A percentile compares a stretch with the other conserved stretches of the same genome.
These are phyloP conservation scores for Cossypha polioptera DNA, from an alignment of 2,797 vertebrate species.

Conservation along the genomic window DNA sequence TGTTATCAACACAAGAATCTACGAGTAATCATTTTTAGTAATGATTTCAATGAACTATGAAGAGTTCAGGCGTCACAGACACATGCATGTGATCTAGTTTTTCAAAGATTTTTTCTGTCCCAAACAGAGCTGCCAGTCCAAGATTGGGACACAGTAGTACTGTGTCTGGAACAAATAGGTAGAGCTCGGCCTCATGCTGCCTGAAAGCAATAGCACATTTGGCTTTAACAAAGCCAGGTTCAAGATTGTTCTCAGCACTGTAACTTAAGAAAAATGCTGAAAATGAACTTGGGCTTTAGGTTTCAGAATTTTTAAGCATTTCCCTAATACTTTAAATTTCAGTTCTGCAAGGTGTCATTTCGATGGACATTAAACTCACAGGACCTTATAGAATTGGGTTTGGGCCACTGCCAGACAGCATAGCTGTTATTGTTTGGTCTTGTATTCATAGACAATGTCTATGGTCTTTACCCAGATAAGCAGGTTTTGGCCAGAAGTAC, in stretches of 20 bases:
- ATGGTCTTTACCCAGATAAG: conserved; percentile 37
- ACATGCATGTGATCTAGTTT: not conserved
- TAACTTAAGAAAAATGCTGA: not conserved
- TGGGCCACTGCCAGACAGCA: not conserved
- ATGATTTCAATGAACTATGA: not conserved
- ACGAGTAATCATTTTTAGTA: conserved; percentile 22
- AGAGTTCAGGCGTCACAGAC: not conserved
- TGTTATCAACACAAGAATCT: conserved; percentile 20
- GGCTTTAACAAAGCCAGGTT: not conserved
- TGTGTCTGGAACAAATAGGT: not conserved
- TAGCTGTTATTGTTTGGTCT: not conserved
- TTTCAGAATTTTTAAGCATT: not conserved
- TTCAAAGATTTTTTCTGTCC: not conserved
- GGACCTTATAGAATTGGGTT: not conserved
- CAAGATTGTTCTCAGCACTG: not conserved
- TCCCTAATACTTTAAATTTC: not conserved
- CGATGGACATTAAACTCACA: not conserved
- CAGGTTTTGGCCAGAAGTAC: conserved; percentile 13
- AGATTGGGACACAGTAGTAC: not conserved
- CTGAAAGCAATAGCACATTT: not conserved
- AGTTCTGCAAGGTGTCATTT: conserved; percentile 1
- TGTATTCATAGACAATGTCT: conserved; percentile 16
- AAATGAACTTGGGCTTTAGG: not conserved
- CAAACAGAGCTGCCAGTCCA: not conserved
- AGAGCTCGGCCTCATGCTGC: not conserved